A percentile compares a stretch with the other conserved stretches of the same genome.
Conservation (phyloP, 2,888 invertebrate genomes). For the Sclerodermus sp. region DNA sequence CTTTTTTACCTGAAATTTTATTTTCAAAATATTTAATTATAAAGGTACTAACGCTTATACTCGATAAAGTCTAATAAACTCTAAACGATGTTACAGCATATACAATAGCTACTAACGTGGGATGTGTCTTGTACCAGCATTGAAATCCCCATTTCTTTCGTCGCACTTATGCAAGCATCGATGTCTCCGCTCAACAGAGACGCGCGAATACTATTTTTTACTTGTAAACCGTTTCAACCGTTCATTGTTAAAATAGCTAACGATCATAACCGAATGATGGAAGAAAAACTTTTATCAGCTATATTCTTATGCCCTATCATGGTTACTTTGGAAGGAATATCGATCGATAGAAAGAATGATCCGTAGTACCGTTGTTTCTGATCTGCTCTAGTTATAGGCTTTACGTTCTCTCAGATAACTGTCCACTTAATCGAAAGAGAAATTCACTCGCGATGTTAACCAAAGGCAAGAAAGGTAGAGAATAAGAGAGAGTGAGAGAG, state of each 20-base stretch:
- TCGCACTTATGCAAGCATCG: conserved; percentile 29
- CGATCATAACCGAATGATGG: background rate
- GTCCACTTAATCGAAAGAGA: conserved; percentile 49
- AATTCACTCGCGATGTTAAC: conserved; percentile 41
- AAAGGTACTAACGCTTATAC: too few relatives aligned
- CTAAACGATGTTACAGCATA: too few relatives aligned
- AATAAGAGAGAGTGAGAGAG: conserved; percentile 13
- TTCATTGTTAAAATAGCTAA: too few relatives aligned
- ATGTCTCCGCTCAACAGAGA: conserved; percentile 36
- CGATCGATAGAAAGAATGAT: background rate
- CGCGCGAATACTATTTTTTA: too few relatives aligned
- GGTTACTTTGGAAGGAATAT: background rate
- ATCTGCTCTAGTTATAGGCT: conserved; percentile 51
- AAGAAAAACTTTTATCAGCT: background rate
- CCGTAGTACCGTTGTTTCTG: conserved; percentile 43
- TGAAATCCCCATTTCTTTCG: conserved; percentile 6
- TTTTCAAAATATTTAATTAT: too few relatives aligned
- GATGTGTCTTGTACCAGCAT: background rate
- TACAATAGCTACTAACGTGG: background rate
- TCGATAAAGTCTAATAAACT: too few relatives aligned
- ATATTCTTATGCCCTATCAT: background rate
- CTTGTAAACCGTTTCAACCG: too few relatives aligned
- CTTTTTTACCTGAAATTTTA: too few relatives aligned
- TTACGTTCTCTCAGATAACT: conserved; percentile 18
- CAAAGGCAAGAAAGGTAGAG: conserved; percentile 14